Evolutionary conservation across 2,797 vertebrate species (phyloP).

Genomic region (Micromesistius poutassou): DNA sequence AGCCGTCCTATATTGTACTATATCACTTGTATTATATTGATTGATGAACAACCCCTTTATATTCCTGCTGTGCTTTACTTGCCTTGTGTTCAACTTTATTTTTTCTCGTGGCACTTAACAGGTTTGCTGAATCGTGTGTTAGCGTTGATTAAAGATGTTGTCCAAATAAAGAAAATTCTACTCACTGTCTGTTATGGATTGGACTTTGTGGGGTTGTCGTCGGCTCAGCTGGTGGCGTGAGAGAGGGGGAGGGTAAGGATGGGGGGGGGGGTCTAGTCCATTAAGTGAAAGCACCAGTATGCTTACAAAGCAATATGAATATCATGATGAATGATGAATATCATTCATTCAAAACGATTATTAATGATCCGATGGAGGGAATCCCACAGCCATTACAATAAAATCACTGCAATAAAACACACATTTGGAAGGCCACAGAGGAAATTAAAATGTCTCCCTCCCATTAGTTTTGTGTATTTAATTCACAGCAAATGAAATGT

Average conservation of each 20-base stretch:
- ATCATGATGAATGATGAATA: too few species aligned
- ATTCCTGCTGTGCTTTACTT: neutral
- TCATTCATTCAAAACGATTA: neutral
- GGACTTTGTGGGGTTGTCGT: neutral
- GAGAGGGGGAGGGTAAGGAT: too few species aligned
- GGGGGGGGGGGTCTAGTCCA: neutral
- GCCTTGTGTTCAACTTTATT: neutral
- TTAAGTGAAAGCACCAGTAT: neutral
- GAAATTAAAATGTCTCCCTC: neutral
- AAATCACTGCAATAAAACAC: neutral
- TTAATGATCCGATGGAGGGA: neutral
- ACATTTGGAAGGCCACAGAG: neutral
- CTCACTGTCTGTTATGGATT: neutral
- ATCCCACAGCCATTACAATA: neutral
- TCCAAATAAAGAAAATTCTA: neutral
- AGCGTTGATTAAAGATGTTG: neutral
- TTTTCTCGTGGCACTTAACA: neutral
- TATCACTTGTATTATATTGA: neutral
- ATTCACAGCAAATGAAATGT: neutral
- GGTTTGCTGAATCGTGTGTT: neutral
- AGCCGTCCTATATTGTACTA: neutral
- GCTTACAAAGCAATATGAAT: too few species aligned
- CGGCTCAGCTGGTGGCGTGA: too few species aligned
- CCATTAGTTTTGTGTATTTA: neutral
- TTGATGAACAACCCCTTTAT: neutral